Conservation (phyloP, 2,113 vertebrate species). For the Polyodon spathula region DNA sequence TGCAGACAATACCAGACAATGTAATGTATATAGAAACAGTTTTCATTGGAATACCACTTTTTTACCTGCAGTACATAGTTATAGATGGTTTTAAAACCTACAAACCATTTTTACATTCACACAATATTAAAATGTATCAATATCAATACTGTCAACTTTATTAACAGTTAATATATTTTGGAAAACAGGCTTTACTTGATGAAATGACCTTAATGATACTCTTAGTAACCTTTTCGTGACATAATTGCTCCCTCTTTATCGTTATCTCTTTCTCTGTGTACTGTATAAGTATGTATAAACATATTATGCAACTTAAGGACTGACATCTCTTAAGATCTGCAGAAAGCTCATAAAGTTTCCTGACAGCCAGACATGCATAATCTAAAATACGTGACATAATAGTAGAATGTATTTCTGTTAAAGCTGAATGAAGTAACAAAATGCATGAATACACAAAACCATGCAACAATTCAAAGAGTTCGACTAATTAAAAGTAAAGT, state of each 20-base stretch:
- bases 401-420: not conserved
- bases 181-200: too few relatives aligned
- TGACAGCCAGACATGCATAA: not conserved
- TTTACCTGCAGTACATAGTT: not conserved
- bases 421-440: not conserved
- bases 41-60: not conserved
- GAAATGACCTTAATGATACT: conserved; percentile 5
- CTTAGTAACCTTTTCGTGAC: conserved; percentile 11
- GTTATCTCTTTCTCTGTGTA: not conserved
- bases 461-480: too few relatives aligned
- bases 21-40: too few relatives aligned
- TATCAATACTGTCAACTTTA: too few relatives aligned
- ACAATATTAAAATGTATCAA: too few relatives aligned
- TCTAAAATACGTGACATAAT: not conserved
- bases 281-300: not conserved
- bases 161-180: too few relatives aligned
- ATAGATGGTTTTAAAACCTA: too few relatives aligned
- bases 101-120: too few relatives aligned
- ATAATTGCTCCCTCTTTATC: not conserved
- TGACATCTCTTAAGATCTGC: not conserved
- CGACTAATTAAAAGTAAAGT: too few relatives aligned
- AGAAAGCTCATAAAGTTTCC: not conserved
- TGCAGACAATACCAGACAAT: too few relatives aligned
- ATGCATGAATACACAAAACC: too few relatives aligned
- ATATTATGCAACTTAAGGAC: conserved; percentile 1